Percentiles rank a stretch among this genome's conserved stretches.
These are phyloP conservation scores for Anticlea derivata DNA, from an alignment of 2,888 invertebrate species.

Conservation along the genomic window DNA sequence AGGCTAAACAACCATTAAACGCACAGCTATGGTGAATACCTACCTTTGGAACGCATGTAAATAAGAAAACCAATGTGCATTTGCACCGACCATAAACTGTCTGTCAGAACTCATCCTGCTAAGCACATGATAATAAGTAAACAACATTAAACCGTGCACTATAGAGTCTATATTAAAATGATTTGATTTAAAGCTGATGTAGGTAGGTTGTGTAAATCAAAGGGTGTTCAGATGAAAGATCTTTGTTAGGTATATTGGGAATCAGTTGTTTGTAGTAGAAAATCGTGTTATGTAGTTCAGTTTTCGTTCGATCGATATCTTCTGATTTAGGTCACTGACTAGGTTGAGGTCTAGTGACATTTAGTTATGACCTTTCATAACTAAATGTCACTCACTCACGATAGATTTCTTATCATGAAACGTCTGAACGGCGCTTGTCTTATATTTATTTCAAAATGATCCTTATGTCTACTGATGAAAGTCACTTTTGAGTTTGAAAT, in stretches of 20 bases:
- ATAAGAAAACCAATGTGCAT: constrained; percentile 28
- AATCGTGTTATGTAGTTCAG: not conserved
- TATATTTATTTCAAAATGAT: no score
- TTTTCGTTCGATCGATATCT: no score
- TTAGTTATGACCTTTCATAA: no score
- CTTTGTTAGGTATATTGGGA: constrained; percentile 9
- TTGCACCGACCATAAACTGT: constrained; percentile 42
- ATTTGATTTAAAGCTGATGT: not conserved
- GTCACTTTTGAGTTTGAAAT: no score
- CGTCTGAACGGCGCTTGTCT: no score
- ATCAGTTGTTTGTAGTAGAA: constrained; percentile 5
- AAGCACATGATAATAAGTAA: constrained; percentile 3
- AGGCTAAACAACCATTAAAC: constrained; percentile 45
- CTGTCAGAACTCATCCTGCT: constrained; percentile 38
- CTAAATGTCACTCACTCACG: no score
- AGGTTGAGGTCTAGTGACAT: no score
- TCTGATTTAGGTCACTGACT: no score
- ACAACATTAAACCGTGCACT: not conserved
- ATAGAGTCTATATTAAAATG: not conserved
- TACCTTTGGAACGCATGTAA: constrained; percentile 28
- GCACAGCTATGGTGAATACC: no score
- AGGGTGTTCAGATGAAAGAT: constrained; percentile 10
- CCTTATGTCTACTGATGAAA: no score
- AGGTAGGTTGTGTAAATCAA: constrained; percentile 12
- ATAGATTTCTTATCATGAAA: no score